These are phyloP conservation scores for Drosophila parvula DNA, from an alignment of 1,140 invertebrate genomes.

Conservation along the genomic window DNA sequence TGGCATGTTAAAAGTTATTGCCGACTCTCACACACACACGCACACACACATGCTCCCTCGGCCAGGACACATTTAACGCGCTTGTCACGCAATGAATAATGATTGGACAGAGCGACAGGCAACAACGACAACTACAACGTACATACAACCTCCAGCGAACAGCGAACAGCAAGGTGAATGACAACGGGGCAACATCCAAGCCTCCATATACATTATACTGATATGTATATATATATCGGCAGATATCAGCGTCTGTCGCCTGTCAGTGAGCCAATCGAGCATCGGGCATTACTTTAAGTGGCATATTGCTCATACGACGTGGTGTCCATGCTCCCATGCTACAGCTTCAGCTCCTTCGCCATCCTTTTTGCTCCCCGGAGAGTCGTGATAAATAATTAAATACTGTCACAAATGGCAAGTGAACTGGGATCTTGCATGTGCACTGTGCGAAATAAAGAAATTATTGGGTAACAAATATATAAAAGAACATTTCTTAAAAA, in stretches of 20 bases:
- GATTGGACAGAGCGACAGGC: constrained; percentile 64
- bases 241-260: constrained; percentile 63
- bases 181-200: constrained; percentile 11
- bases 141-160: constrained; percentile 11
- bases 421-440: background rate
- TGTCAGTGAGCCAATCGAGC: constrained; percentile 75
- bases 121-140: constrained; percentile 34
- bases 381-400: constrained; percentile 76
- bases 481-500: background rate
- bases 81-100: constrained; percentile 82
- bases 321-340: constrained; percentile 37
- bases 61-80: constrained; percentile 71
- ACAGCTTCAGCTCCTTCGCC: constrained; percentile 14
- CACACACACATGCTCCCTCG: constrained; percentile 13
- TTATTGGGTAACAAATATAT: background rate
- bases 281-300: constrained; percentile 71
- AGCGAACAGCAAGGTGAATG: constrained; percentile 18
- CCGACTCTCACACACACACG: constrained; percentile 40
- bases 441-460: constrained; percentile 4
- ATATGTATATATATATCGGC: background rate
- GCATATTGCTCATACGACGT: constrained; percentile 79
- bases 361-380: constrained; percentile 26
- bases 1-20: constrained; percentile 73
- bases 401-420: constrained; percentile 65
- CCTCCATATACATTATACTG: background rate